Conservation (phyloP, 1,140 invertebrate genomes). For the Lepidostoma basale region DNA sequence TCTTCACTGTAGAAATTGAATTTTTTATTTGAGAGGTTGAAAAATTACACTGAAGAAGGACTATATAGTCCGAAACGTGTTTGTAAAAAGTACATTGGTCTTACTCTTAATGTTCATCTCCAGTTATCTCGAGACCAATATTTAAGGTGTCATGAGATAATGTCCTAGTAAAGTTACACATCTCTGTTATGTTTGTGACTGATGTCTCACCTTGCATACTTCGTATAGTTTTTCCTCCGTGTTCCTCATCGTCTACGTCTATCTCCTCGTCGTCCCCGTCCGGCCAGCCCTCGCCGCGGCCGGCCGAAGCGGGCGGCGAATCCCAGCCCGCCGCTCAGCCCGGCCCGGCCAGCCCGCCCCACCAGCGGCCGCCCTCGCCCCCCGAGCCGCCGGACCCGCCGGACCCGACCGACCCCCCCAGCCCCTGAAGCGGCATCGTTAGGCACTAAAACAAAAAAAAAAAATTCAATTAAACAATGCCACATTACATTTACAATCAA, state of each 20-base stretch:
- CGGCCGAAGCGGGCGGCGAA: slow-evolving; percentile 39
- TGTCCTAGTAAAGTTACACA: background rate
- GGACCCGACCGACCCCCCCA: slow-evolving; percentile 31
- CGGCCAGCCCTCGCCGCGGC: slow-evolving; percentile 33
- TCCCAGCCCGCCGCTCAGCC: slow-evolving; percentile 30
- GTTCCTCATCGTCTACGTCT: slow-evolving; percentile 41
- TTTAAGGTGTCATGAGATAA: background rate
- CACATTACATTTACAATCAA: too few relatives aligned
- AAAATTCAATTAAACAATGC: background rate
- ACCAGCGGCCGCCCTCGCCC: slow-evolving; percentile 15
- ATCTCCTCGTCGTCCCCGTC: slow-evolving; percentile 41
- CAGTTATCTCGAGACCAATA: too few relatives aligned
- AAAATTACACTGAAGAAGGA: too few relatives aligned
- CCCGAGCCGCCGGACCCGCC: slow-evolving; percentile 14
- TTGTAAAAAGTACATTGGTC: too few relatives aligned
- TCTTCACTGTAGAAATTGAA: too few relatives aligned
- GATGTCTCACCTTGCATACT: slow-evolving; percentile 15
- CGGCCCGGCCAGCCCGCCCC: slow-evolving; percentile 26
- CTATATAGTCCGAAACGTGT: too few relatives aligned
- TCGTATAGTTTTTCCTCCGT: slow-evolving; percentile 4
- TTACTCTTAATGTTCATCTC: background rate
- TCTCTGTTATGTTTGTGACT: too few relatives aligned
- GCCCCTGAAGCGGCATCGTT: slow-evolving; percentile 20
- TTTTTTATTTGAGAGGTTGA: too few relatives aligned
- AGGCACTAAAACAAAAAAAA: background rate